A percentile compares a stretch with the other conserved stretches of the same genome.
phyloP scores from a whole-genome alignment of 2,113 vertebrate species.

The Toxostoma redivivum region DNA sequence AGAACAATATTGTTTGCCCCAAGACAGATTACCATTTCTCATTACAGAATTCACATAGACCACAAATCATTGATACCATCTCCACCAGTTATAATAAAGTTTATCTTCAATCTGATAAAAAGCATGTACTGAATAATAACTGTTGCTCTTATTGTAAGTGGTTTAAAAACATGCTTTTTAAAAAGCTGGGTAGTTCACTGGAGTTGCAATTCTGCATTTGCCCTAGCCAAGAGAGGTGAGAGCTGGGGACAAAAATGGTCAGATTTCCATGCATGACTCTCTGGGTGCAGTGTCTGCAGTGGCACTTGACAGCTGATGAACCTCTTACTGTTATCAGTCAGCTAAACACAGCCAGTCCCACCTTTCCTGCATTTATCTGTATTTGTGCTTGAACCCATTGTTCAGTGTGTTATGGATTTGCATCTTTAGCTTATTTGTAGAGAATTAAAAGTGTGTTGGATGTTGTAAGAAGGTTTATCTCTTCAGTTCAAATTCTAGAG shows the following conservation, averaged over 20 bases:
- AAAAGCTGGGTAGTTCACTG: constrained; percentile 7
- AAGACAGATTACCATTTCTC: constrained; percentile 56
- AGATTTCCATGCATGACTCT: background rate
- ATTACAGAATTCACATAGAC: constrained; percentile 35
- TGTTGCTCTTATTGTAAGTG: constrained; percentile 50
- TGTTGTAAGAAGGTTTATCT: background rate
- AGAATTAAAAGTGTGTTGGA: background rate
- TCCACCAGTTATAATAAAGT: constrained; percentile 26
- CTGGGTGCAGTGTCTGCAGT: accelerated
- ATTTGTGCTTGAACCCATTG: background rate
- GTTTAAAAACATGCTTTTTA: constrained; percentile 19
- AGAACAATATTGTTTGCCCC: constrained; percentile 59
- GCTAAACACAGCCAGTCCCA: background rate
- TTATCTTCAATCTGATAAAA: constrained; percentile 62
- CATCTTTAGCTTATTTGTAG: background rate
- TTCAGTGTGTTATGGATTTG: background rate
- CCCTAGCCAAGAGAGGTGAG: background rate
- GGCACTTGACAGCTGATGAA: background rate
- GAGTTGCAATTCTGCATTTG: background rate
- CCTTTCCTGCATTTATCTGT: background rate
- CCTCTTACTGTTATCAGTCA: background rate
- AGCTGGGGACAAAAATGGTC: background rate
- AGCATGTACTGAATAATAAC: constrained; percentile 61
- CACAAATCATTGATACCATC: constrained; percentile 51
- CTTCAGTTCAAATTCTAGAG: background rate